Evolutionary conservation across 2,888 invertebrate species (phyloP).

Genomic region (Perizoma flavofasciatum): DNA sequence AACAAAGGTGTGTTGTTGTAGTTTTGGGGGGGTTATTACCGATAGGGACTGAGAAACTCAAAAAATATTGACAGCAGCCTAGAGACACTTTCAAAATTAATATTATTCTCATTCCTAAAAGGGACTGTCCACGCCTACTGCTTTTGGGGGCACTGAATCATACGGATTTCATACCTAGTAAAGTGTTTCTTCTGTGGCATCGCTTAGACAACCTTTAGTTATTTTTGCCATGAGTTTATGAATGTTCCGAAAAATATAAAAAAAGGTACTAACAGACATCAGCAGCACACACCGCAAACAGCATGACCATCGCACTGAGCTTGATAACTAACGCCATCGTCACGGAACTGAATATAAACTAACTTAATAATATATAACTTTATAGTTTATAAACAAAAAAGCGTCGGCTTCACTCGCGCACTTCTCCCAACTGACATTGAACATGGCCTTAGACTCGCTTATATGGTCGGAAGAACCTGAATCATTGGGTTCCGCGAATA

Average conservation of each 20-base stretch:
- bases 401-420: conserved; percentile 58
- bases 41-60: too few relatives aligned
- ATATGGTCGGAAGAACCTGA: conserved; percentile 60
- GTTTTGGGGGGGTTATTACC: too few relatives aligned
- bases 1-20: too few relatives aligned
- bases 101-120: too few relatives aligned
- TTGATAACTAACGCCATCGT: conserved; percentile 75
- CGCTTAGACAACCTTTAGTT: too few relatives aligned
- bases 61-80: too few relatives aligned
- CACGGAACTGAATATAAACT: conserved; percentile 49
- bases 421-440: conserved; percentile 69
- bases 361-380: conserved; percentile 13
- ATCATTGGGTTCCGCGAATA: conserved; percentile 59
- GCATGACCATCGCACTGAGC: conserved; percentile 75
- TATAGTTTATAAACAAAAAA: conserved; percentile 47
- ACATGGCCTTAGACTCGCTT: conserved; percentile 68
- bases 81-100: too few relatives aligned
- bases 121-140: too few relatives aligned
- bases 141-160: too few relatives aligned
- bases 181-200: too few relatives aligned
- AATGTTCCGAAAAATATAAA: neutral
- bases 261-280: conserved; percentile 68
- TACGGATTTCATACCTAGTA: too few relatives aligned
- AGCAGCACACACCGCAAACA: conserved; percentile 63
- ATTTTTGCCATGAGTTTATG: too few relatives aligned